Base-by-base conservation (phyloP, 64 coral and sea anemone genomes). In the Cladopsammia gracilis region DNA sequence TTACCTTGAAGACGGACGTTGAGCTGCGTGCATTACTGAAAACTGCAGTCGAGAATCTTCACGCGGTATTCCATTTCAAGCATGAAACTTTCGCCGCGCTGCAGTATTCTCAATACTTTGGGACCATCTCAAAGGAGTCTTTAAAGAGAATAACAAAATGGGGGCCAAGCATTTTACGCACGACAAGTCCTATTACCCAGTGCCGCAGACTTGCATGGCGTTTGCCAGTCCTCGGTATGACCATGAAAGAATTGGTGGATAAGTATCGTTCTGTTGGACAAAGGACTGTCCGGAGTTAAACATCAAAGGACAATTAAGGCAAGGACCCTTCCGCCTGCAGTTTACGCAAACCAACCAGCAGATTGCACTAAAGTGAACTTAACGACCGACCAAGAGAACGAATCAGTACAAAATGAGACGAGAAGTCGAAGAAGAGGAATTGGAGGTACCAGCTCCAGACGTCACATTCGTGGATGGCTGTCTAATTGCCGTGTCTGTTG, bases 121-220 rank as follows among this genome's bases (percentile, higher is more conserved):
- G 16, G 10, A 52, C 4, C 9, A 49, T 79, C 57, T 5, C 43
- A 26, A 49, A 34, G 34, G 57, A 12, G 48, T 56, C 50, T 79
- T 64, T 64, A 64, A 64, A 64, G n/a, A 64, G 62, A 64, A 64
- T 20, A 64, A 64, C 62, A 20, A 64, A 64, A 20, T 64, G 76
- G 15, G 76, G 8, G 76, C 76, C 76, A 79, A 79, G 11, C 56
- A 79, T 47, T 79, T 79, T 13, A 79, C 76, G 50, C 76, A 79
- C 48, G 76, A 52, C 7, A 79, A 79, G 50, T 58, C 76, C 16
- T 79, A 15, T 47, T 79, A 34, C 34, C 34, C 34, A 34, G 34
- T 34, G 34, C 49, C 76, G 15, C 9, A 54, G 50, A 5, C 76
- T 11, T 22, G 76, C 50, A 16, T 79, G 76, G 76, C 57, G 25